phyloP scores from a whole-genome alignment of 2,113 vertebrate species.

The Eulemur macaco region DNA sequence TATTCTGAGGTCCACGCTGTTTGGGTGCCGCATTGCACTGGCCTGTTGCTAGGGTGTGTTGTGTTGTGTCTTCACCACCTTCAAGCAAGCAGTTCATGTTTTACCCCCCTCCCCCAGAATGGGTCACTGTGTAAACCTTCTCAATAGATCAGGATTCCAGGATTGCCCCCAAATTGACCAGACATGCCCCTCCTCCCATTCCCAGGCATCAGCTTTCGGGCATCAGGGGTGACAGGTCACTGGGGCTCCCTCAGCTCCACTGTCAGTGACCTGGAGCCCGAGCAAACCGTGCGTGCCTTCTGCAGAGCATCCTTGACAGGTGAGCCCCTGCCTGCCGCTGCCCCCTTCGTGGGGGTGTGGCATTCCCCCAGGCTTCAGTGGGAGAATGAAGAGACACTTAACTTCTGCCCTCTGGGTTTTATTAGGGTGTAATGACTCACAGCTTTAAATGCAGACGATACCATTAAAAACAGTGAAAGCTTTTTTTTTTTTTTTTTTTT shows the following conservation, averaged over 20 bases:
- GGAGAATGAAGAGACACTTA: background rate
- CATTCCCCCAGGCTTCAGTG: background rate
- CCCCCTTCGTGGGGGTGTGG: background rate
- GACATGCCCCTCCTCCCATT: accelerated
- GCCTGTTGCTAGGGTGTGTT: background rate
- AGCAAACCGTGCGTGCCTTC: background rate
- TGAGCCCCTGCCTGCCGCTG: too few relatives aligned
- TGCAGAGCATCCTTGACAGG: background rate
- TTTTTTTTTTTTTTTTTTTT: background rate
- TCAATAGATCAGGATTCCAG: background rate
- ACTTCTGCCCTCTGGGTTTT: background rate
- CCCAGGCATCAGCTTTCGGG: background rate
- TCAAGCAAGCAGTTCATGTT: background rate
- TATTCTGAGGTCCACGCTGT: background rate
- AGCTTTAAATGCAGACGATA: background rate
- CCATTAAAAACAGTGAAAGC: background rate
- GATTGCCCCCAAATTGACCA: background rate
- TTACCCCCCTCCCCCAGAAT: accelerated
- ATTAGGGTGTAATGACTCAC: background rate
- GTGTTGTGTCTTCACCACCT: background rate
- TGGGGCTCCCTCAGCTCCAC: background rate
- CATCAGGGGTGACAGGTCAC: background rate
- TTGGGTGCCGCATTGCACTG: background rate
- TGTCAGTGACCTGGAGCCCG: background rate
- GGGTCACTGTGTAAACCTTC: background rate